Base-by-base conservation (phyloP, 2,888 invertebrate species). In the Phengaris alcon region DNA sequence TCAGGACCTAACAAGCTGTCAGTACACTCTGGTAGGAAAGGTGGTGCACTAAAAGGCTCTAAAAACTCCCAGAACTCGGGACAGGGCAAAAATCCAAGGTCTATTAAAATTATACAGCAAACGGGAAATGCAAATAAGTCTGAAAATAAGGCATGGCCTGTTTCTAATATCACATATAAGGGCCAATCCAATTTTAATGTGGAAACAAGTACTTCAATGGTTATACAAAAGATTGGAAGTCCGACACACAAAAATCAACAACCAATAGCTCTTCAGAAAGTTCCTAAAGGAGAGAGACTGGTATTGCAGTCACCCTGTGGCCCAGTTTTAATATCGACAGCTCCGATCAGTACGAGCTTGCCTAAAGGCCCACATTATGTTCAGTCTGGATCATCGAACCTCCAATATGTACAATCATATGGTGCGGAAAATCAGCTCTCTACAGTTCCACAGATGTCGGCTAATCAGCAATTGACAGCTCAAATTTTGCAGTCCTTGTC, bases 381-480 rank as follows among this genome's bases (percentile, higher is more conserved):
- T 3, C 87, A 92, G 76, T 90, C 93, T 9, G 93, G 94, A 0
- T 88, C 91, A 12, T 91, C 93, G 8, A 90, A 90, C 80, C 83
- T 93, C 76, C 86, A 93, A 73, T 93, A 92, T 79, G 92, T 93
- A 13, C 92, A 91, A 77, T 90, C 93, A 0, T 92, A 91, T 80
- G 87, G 89, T 6, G 80, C 88, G 10, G 91, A 91, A 57, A 88
- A 87, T 77, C 91, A 88, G 78, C 84, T 91, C 69, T 87, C 89
- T 69, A 87, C 90, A 44, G 85, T 88, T 48, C 88, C 94, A 2
- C 94, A 94, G 83, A 89, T 94, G 22, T 94, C 94, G 8, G 94
- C 94, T 44, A 95, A 95, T 82, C 95, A 95, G 81, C 95, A 95
- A 76, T 84, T 95, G 75, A 95, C 95, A 2, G 95, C 95, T 46